phyloP scores from a whole-genome alignment of 2,888 invertebrate species.

The Watsonalla cultraria region DNA sequence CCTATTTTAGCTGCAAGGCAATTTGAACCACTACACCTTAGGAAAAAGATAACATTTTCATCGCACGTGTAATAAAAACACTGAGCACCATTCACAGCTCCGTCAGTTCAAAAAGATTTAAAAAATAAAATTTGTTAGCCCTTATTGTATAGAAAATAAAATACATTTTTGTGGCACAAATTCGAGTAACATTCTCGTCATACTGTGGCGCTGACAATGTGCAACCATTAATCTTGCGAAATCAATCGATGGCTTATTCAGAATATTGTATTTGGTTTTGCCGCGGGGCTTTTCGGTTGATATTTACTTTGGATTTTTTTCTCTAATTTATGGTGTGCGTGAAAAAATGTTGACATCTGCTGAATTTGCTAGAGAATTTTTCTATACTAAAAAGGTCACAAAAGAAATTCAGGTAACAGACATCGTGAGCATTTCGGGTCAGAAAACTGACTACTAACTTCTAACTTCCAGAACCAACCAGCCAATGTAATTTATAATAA shows the following conservation, averaged over 20 bases:
- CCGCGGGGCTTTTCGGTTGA: slow-evolving; percentile 67
- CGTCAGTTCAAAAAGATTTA: slow-evolving; percentile 55
- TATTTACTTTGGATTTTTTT: slow-evolving; percentile 76
- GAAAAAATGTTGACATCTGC: slow-evolving; percentile 67
- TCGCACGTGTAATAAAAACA: slow-evolving; percentile 28
- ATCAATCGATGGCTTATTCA: slow-evolving; percentile 79
- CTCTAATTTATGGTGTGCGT: slow-evolving; percentile 62
- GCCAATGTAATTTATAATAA: too few relatives aligned
- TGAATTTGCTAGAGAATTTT: slow-evolving; percentile 29
- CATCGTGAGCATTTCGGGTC: not conserved
- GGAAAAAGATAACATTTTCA: slow-evolving; percentile 26
- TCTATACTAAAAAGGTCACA: slow-evolving; percentile 25
- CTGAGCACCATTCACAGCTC: slow-evolving; percentile 55
- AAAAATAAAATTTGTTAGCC: slow-evolving; percentile 51
- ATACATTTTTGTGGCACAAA: slow-evolving; percentile 60
- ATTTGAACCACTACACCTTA: slow-evolving; percentile 21
- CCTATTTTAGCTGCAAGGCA: not conserved
- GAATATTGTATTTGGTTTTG: slow-evolving; percentile 76
- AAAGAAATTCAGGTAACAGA: slow-evolving; percentile 2
- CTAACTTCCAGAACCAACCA: too few relatives aligned
- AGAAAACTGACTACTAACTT: not conserved
- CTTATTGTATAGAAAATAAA: slow-evolving; percentile 51
- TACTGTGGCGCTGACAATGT: slow-evolving; percentile 75
- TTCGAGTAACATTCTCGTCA: slow-evolving; percentile 53
- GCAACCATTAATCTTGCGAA: slow-evolving; percentile 77